These are phyloP conservation scores for Apamea sordens DNA, from an alignment of 2,888 invertebrate species.

Conservation along the genomic window DNA sequence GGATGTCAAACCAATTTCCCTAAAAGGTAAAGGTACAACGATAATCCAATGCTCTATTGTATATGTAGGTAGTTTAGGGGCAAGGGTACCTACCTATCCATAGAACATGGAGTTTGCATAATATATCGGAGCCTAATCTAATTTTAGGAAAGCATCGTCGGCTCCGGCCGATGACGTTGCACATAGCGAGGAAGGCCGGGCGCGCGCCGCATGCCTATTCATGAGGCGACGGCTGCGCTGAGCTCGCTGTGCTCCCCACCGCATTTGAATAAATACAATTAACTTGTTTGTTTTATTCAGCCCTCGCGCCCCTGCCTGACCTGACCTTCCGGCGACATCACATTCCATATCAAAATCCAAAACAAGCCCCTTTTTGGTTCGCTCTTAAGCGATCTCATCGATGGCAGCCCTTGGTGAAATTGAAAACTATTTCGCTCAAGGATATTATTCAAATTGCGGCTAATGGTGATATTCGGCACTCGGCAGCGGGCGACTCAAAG, in stretches of 20 bases:
- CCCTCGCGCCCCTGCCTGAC: conserved; percentile 78
- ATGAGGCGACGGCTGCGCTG: conserved; percentile 86
- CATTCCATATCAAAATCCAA: conserved; percentile 72
- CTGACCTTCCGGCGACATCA: conserved; percentile 78
- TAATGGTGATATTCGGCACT: conserved; percentile 88
- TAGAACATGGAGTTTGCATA: conserved; percentile 65
- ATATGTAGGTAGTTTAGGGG: background rate
- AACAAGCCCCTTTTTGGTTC: conserved; percentile 18
- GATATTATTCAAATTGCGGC: conserved; percentile 84
- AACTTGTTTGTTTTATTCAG: conserved; percentile 89
- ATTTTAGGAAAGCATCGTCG: conserved; percentile 61
- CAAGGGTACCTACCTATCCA: background rate
- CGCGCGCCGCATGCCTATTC: conserved; percentile 84
- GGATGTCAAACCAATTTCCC: background rate
- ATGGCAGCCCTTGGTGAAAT: conserved; percentile 72
- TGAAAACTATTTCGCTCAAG: conserved; percentile 80
- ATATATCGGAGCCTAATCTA: conserved; percentile 56
- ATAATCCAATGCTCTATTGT: no score
- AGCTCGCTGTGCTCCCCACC: conserved; percentile 70
- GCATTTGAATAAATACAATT: conserved; percentile 90
- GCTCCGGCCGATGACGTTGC: conserved; percentile 79
- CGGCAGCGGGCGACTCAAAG: conserved; percentile 86
- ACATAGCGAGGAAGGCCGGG: conserved; percentile 81
- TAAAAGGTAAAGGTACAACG: background rate
- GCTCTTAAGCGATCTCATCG: conserved; percentile 55